Base-by-base conservation (phyloP, 2,888 invertebrate species). In the Opisthograptis luteolata region DNA sequence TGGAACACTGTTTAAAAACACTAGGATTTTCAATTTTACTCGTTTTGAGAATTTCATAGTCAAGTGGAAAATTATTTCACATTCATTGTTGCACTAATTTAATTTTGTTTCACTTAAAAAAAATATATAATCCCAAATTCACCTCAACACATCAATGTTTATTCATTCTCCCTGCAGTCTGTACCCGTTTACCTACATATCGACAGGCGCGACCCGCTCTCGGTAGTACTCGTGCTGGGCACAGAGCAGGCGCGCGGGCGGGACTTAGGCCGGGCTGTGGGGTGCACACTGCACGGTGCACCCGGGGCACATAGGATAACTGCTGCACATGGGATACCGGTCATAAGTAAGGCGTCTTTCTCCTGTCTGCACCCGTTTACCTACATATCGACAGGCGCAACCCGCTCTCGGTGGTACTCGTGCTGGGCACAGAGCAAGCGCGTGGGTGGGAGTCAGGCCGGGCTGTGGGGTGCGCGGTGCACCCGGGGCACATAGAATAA, bases 261-360 rank as follows among this genome's bases (percentile, higher is more conserved):
- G 88, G 3, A 70, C 88, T 87, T 87, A 87, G 73, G 87, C 84
- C 19, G 78, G 79, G 20, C 74, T 76, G 19, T 87, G 78, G n/a
- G 66, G 47, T 2, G 62, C 14, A n/a, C n/a, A n/a, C n/a, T n/a
- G n/a, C n/a, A 17, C 87, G 78, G 9, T 65, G 48, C 2, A 61
- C 14, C 19, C 84, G 73, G 7, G 60, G 45, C 5, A 28, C 7
- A 2, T 5, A 6, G 13, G 27, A 12, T 6, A 12, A 1, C 12
- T 13, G 12, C 7, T 3, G 7, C 7, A 28, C 1, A 13, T 6
- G 7, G 13, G 28, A 13, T 7, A 6, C 6, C 8, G 1, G 12
- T 7, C 7, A 13, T 13, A 27, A 5, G 13, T n/a, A 17, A 17
- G 17, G 17, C n/a, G 3, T 15, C 15, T 15, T n/a, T n/a, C n/a